Evolutionary conservation across 2,113 vertebrate genomes (phyloP), one percentile per base, ranked within the genome.

Genomic region (Machaerirhynchus nigripectus): DNA sequence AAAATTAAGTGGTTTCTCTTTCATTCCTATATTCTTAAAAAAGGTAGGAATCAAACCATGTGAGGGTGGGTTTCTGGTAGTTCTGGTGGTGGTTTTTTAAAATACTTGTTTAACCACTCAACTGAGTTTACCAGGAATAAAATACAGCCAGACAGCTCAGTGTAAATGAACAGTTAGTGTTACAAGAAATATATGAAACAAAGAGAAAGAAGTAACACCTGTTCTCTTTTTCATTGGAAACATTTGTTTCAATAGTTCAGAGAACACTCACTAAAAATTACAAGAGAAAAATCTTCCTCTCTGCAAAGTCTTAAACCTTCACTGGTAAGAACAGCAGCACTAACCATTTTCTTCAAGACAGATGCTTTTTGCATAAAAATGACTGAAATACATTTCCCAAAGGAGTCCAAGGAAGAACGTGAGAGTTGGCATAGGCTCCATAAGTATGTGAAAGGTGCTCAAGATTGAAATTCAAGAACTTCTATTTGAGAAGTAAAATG

Each of bases 11-110:
- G 7, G 19, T 59, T 86, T 73, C 4, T 73, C 50, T 68, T 55
- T 57, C 27, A 67, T 61, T 68, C 24, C 33, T 59, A 44, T 35
- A 70, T 33, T 69, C 23, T 35, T 86, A 49, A 46, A 70, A 76
- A 53, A 21, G 3, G 1, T 39, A 73, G n/a, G 13, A 71, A 23
- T 67, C 33, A 56, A 77, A 84, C 74, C 7, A 65, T 6, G 2
- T 28, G 2, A 78, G 13, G 6, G 2, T 4, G 15, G 20, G 50
- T 75, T 67, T n/a, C 30, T 31, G 7, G 12, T 4, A 1, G 2
- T 23, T 82, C 46, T 49, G 6, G 7, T 74, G 4, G 24, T 37
- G 18, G 1, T 13, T 49, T 27, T 13, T 26, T 3, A 3, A 56
- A n/a, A 21, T 26, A 42, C 40, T 57, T 49, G 13, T 42, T 89